Evolutionary conservation across 2,797 vertebrate genomes (phyloP).

Genomic region (Pantherophis vulpinus): DNA sequence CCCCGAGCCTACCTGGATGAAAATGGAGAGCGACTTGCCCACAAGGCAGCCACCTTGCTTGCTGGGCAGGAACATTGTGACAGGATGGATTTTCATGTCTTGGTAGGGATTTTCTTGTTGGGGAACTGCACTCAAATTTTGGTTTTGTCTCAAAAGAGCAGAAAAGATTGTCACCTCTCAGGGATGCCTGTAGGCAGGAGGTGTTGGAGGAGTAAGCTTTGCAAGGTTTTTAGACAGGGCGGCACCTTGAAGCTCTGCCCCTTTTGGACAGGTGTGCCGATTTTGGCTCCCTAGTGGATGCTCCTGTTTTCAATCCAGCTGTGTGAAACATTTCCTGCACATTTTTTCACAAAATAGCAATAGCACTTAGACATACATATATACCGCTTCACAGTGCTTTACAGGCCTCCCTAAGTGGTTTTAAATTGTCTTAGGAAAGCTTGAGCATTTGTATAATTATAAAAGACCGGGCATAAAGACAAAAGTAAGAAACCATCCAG

Average conservation of each 20-base stretch:
- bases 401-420: neutral
- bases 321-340: neutral
- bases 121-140: neutral
- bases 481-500: neutral
- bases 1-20: constrained; percentile 88
- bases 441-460: neutral
- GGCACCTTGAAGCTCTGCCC: neutral
- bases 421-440: neutral
- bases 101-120: constrained; percentile 73
- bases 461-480: neutral
- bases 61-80: constrained; percentile 79
- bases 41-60: constrained; percentile 73
- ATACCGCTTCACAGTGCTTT: too few species aligned
- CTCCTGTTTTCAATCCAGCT: neutral
- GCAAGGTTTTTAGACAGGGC: neutral
- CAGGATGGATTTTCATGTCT: constrained; percentile 87
- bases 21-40: constrained; percentile 68
- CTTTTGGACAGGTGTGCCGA: neutral
- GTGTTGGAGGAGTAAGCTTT: neutral
- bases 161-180: neutral
- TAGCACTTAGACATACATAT: neutral
- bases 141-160: neutral
- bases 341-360: neutral
- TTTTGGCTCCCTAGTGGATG: neutral
- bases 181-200: neutral